Base-by-base conservation (phyloP, 2,888 invertebrate species). In the Dasysyrphus tricinctus region DNA sequence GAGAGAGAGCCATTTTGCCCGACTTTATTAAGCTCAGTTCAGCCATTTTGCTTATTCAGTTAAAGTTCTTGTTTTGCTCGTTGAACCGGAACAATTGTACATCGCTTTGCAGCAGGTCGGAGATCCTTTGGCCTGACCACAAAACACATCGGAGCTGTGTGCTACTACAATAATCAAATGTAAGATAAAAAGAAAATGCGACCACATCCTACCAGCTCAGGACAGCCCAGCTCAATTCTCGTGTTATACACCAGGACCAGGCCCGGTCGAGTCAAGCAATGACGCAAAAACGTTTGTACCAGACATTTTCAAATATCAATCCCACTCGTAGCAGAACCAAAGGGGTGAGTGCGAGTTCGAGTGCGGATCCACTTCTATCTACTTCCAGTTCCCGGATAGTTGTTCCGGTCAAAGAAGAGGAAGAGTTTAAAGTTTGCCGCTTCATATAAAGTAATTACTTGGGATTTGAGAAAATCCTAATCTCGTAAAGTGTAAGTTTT, bases 401-500 rank as follows among this genome's bases (percentile, higher is more conserved):
- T 34, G 76, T 65, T 80, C 76, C 80, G 70, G 77, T 51, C 39
- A 34, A 73, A 19, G 47, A 42, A 39, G n/a, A n/a, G 77, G 47
- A 69, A 44, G 54, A 72, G 57, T 65, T 76, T 51, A 67, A 72
- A 81, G 81, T 77, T 81, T 81, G 65, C 72, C 72, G 77, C 72
- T 81, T 77, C 70, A 51, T 80, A 77, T 59, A 49, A 57, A 65
- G 77, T 65, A 81, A 81, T 77, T 81, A 77, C 70, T 72, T 65
- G 39, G 77, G 65, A 77, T 77, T 76, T 65, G 61, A 39, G 70
- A 51, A 65, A 72, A 72, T 65, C 51, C 65, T 65, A 67, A 79
- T 72, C 63, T 63, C 69, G 16, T 67, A 69, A 29, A n/a, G 37
- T 39, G 14, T 32, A 47, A 9, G 32, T 16, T 47, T 47, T 47